Evolutionary conservation across 2,888 invertebrate species (phyloP).

Genomic region (Nomada ruficornis): DNA sequence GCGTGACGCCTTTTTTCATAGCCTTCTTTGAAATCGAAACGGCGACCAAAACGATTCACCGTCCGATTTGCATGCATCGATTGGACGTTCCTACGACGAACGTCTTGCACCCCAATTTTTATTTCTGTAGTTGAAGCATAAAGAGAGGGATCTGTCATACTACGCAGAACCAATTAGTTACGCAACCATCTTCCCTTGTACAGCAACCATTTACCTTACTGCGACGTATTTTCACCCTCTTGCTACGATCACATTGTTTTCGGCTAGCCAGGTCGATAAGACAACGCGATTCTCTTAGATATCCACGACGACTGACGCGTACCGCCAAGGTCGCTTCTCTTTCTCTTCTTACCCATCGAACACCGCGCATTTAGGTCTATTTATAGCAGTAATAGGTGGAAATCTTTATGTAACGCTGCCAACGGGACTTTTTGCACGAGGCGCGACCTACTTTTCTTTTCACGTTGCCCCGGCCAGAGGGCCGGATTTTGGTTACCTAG

Average conservation of each 20-base stretch:
- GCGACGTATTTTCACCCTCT: constrained; percentile 5
- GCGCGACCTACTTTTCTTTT: constrained; percentile 26
- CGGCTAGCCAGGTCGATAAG: too few species aligned
- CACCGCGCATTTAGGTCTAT: constrained; percentile 43
- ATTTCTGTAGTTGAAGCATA: background rate
- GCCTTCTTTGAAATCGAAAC: background rate
- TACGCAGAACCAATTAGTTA: background rate
- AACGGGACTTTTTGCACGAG: constrained; percentile 45
- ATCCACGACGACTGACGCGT: constrained; percentile 15
- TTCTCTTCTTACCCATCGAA: constrained; percentile 24
- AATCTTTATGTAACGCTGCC: constrained; percentile 52
- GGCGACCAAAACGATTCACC: background rate
- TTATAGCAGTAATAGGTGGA: constrained; percentile 55
- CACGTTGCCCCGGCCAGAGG: constrained; percentile 6
- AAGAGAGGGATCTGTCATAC: background rate
- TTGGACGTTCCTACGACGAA: too few species aligned
- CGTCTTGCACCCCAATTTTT: background rate
- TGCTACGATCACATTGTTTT: background rate
- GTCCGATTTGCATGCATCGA: background rate
- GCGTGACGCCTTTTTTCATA: background rate
- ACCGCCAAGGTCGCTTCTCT: constrained; percentile 41
- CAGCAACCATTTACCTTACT: background rate
- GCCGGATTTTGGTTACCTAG: constrained; percentile 41
- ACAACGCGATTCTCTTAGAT: constrained; percentile 17
- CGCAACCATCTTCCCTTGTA: background rate